Evolutionary conservation across 2,888 invertebrate species (phyloP).

Genomic region (Andricus curvator): DNA sequence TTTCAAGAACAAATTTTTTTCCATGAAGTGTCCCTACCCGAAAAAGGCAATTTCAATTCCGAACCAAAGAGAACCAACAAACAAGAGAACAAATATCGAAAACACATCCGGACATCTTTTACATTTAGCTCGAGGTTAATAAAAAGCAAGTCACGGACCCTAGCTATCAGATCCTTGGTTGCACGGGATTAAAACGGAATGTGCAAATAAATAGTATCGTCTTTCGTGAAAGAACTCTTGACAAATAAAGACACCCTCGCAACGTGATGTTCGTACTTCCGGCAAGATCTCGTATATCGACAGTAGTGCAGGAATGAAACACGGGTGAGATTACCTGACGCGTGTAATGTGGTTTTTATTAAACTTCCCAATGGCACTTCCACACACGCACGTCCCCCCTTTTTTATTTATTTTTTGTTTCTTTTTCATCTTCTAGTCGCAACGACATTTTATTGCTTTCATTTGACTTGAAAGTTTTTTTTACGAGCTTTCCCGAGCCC

Average conservation of each 20-base stretch:
- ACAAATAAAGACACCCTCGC: slow-evolving; percentile 41
- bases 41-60: not conserved
- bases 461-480: slow-evolving; percentile 14
- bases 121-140: slow-evolving; percentile 13
- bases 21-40: not conserved
- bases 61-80: not conserved
- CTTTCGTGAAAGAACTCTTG: slow-evolving; percentile 39
- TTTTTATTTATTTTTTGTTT: not conserved
- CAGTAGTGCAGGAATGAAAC: slow-evolving; percentile 59
- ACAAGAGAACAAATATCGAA: slow-evolving; percentile 8
- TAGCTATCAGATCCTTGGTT: not conserved
- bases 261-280: slow-evolving; percentile 26
- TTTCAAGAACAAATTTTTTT: no score
- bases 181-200: slow-evolving; percentile 26
- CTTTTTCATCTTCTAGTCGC: not conserved
- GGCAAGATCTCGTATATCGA: slow-evolving; percentile 43
- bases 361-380: slow-evolving; percentile 61
- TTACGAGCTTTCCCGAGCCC: slow-evolving; percentile 32
- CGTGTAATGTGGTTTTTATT: slow-evolving; percentile 75
- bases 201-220: slow-evolving; percentile 35
- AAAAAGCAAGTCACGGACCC: slow-evolving; percentile 10
- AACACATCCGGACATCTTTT: not conserved
- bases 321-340: slow-evolving; percentile 71
- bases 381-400: slow-evolving; percentile 28
- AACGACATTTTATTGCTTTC: slow-evolving; percentile 7